Evolutionary conservation across 2,888 invertebrate genomes (phyloP).

Genomic region (Parapristionchus giblindavisi): DNA sequence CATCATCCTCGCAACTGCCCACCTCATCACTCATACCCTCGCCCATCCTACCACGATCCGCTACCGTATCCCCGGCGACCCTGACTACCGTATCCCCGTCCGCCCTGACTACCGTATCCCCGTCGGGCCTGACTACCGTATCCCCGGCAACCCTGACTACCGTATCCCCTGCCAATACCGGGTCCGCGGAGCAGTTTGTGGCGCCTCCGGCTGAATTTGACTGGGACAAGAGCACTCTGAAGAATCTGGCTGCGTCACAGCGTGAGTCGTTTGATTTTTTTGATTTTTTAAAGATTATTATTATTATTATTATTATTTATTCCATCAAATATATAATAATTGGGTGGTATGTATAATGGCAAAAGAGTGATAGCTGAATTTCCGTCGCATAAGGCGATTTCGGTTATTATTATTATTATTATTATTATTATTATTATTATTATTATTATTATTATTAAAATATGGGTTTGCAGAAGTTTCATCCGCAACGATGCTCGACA

Average conservation of each 20-base stretch:
- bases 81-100: neutral
- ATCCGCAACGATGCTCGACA: slow-evolving; percentile 24
- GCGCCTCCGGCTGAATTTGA: slow-evolving; percentile 29
- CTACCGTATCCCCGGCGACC: neutral
- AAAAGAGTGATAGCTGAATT: no score
- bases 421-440: neutral
- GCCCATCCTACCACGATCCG: neutral
- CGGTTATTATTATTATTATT: neutral
- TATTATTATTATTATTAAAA: neutral
- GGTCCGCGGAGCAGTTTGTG: neutral
- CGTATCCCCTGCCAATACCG: neutral
- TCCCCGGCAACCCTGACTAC: slow-evolving; percentile 1
- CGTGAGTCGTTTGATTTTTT: slow-evolving; percentile 1
- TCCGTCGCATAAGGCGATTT: no score
- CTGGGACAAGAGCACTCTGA: slow-evolving; percentile 24
- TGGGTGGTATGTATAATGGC: no score
- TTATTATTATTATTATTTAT: no score
- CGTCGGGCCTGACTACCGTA: no score
- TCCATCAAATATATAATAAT: no score
- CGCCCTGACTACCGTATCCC: no score
- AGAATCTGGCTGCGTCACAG: slow-evolving; percentile 10
- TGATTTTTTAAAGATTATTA: neutral
- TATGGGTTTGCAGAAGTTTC: slow-evolving; percentile 4
- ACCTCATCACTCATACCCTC: neutral
- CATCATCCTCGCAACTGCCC: neutral